Conservation (phyloP, 2,113 vertebrate species). For the Elgaria multicarinata region DNA sequence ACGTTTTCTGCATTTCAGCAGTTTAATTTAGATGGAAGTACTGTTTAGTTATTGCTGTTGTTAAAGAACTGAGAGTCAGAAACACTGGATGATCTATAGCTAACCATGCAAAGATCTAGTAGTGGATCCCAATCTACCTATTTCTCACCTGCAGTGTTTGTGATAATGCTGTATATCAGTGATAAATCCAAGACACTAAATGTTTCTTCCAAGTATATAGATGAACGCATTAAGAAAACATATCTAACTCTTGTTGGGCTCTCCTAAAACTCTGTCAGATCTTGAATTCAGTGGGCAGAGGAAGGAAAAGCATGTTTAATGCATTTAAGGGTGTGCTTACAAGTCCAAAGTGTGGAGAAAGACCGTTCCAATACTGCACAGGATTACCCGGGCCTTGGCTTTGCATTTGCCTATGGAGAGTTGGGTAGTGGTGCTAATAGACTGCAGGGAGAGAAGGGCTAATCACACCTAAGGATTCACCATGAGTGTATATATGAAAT, state of each 20-base stretch:
- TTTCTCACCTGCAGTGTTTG: too few relatives aligned
- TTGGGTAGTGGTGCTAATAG: not conserved
- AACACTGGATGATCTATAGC: not conserved
- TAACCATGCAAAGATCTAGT: not conserved
- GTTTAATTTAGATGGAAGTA: not conserved
- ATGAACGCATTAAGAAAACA: accelerated
- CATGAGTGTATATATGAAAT: not conserved
- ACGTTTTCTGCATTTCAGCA: not conserved
- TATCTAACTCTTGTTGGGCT: not conserved
- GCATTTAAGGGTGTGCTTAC: too few relatives aligned
- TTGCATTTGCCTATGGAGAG: not conserved
- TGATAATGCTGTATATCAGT: not conserved
- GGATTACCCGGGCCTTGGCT: too few relatives aligned
- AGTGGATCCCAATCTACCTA: not conserved
- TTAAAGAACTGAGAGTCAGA: not conserved
- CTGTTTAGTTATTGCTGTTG: not conserved
- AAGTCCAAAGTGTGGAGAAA: not conserved
- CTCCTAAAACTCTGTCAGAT: slow-evolving; percentile 23
- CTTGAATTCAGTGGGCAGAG: not conserved
- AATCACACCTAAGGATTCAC: not conserved
- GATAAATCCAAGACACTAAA: not conserved
- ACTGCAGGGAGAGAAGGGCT: too few relatives aligned
- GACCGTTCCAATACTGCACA: not conserved
- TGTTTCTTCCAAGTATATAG: accelerated
- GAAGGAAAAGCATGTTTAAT: not conserved